Evolutionary conservation across 2,113 vertebrate genomes (phyloP).

Genomic region (Dasypus novemcinctus): DNA sequence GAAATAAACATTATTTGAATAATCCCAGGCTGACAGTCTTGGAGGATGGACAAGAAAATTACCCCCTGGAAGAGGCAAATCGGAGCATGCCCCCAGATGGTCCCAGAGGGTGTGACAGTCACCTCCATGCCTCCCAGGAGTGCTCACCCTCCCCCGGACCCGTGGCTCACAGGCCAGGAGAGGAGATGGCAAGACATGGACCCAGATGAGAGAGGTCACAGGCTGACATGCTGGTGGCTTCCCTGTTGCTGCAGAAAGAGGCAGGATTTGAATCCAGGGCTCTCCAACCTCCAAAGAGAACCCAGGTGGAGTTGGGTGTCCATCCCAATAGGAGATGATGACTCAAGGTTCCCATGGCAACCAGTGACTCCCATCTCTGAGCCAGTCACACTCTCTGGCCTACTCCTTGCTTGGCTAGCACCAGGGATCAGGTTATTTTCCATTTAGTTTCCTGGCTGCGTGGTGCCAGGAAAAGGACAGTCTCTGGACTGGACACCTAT

Average conservation of each 20-base stretch:
- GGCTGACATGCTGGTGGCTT: accelerated
- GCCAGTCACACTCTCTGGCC: background rate
- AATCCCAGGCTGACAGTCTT: conserved; percentile 52
- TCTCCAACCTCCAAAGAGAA: background rate
- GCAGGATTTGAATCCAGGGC: background rate
- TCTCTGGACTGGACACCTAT: background rate
- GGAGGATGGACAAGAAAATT: conserved; percentile 56
- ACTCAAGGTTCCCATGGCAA: background rate
- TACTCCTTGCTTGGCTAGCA: background rate
- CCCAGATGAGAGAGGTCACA: background rate
- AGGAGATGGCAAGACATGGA: background rate
- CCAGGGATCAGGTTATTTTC: background rate
- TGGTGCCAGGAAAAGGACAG: background rate
- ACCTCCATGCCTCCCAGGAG: background rate
- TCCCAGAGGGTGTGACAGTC: background rate
- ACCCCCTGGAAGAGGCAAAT: conserved; percentile 17
- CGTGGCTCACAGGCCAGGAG: background rate
- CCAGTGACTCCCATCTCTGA: background rate
- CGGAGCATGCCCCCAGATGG: background rate
- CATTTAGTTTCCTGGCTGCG: background rate
- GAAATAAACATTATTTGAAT: conserved; percentile 72
- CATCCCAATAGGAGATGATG: background rate
- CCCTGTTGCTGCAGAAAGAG: background rate
- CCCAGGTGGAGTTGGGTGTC: background rate
- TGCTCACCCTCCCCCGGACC: background rate